Evolutionary conservation across 2,888 invertebrate species (phyloP).

Genomic region (Chaetogeoica ovagalla): DNA sequence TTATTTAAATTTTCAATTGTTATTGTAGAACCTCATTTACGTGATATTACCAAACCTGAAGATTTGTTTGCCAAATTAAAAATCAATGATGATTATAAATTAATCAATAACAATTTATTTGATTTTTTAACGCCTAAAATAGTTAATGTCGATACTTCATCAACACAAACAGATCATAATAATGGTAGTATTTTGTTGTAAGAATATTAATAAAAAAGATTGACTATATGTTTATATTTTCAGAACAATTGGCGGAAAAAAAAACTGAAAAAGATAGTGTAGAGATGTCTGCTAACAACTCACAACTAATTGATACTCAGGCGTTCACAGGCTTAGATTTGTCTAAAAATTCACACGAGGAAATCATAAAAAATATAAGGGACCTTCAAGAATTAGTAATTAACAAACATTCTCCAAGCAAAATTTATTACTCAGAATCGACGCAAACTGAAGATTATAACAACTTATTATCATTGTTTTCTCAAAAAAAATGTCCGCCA

Average conservation of each 20-base stretch:
- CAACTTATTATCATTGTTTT: slow-evolving; percentile 1
- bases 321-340: neutral
- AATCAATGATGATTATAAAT: slow-evolving; percentile 11
- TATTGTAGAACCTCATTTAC: slow-evolving; percentile 8
- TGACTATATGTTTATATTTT: neutral
- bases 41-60: slow-evolving; percentile 31
- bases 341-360: neutral
- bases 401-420: neutral
- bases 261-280: neutral
- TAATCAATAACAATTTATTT: neutral
- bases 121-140: neutral
- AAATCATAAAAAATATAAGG: slow-evolving; percentile 2
- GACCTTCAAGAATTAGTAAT: slow-evolving; percentile 15
- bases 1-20: neutral
- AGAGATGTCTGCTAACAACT: slow-evolving; percentile 1
- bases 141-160: slow-evolving; percentile 1
- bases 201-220: neutral
- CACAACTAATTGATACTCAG: neutral
- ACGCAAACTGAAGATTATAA: slow-evolving; percentile 24
- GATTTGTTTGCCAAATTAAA: slow-evolving; percentile 24
- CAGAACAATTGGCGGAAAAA: neutral
- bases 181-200: slow-evolving; percentile 2
- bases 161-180: neutral
- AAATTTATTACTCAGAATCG: slow-evolving; percentile 16
- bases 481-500: slow-evolving; percentile 3